These are phyloP conservation scores for Amitus sp. DNA, from an alignment of 2,888 invertebrate genomes.

Conservation along the genomic window DNA sequence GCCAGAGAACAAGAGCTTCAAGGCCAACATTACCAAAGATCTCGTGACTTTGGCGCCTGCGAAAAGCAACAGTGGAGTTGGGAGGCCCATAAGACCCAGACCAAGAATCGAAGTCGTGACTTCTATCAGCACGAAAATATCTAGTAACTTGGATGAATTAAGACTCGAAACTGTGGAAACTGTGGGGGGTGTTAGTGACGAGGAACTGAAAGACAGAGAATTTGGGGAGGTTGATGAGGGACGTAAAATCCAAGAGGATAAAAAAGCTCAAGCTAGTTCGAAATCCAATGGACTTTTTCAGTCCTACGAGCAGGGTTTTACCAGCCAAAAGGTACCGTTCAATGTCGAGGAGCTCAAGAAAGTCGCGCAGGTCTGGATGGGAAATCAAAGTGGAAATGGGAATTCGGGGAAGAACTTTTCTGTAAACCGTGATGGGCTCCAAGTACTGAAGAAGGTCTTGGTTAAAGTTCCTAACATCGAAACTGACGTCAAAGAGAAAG, in stretches of 20 bases:
- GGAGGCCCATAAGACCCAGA: conserved; percentile 75
- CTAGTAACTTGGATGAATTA: conserved; percentile 54
- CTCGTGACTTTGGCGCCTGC: conserved; percentile 78
- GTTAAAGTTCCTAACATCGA: conserved; percentile 67
- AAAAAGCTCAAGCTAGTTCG: no score
- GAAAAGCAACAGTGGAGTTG: conserved; percentile 80
- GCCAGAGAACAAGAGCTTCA: conserved; percentile 59
- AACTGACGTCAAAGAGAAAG: no score
- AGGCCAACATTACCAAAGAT: conserved; percentile 55
- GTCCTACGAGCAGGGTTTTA: conserved; percentile 17
- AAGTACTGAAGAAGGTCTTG: conserved; percentile 74
- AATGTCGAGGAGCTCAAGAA: conserved; percentile 56
- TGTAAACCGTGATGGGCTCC: conserved; percentile 74
- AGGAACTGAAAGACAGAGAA: no score
- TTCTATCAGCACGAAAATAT: conserved; percentile 62
- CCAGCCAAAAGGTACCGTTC: conserved; percentile 15
- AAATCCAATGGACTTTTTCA: no score
- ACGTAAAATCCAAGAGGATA: conserved; percentile 12
- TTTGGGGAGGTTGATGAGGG: no score
- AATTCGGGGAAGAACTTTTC: conserved; percentile 66
- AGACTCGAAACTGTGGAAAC: no score
- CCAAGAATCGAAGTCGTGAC: conserved; percentile 68
- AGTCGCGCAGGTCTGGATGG: conserved; percentile 54
- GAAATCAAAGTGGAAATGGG: conserved; percentile 43
- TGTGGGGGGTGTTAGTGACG: no score